These are phyloP conservation scores for Sylvia atricapilla DNA, from an alignment of 2,113 vertebrate species.

Conservation along the genomic window DNA sequence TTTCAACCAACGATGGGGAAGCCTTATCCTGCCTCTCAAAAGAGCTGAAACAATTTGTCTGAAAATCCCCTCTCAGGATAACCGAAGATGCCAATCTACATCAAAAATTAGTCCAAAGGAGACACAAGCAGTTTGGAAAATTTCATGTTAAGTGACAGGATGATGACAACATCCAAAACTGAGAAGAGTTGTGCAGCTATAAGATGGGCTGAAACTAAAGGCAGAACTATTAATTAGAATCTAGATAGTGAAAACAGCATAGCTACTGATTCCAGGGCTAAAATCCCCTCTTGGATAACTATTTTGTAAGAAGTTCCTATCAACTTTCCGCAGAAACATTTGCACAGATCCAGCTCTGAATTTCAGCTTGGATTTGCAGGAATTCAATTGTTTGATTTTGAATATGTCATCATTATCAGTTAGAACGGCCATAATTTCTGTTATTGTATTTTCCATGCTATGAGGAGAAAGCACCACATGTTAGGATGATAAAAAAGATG, in stretches of 20 bases:
- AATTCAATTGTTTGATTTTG: background rate
- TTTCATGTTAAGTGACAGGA: background rate
- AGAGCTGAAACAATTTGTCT: background rate
- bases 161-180: background rate
- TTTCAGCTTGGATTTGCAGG: background rate
- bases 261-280: background rate
- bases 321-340: background rate
- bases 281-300: background rate
- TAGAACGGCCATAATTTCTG: background rate
- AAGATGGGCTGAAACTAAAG: background rate
- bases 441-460: background rate
- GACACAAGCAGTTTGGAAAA: background rate
- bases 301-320: background rate
- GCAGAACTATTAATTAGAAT: background rate
- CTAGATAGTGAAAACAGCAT: background rate
- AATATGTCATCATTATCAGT: background rate
- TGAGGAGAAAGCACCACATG: background rate
- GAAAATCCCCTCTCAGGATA: background rate
- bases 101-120: background rate
- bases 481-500: background rate
- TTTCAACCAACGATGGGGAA: background rate
- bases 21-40: background rate
- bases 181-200: background rate
- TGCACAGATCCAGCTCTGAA: background rate
- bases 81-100: background rate